These are phyloP conservation scores for Petrocephalus sullivani DNA, from an alignment of 2,797 vertebrate genomes.

Conservation along the genomic window DNA sequence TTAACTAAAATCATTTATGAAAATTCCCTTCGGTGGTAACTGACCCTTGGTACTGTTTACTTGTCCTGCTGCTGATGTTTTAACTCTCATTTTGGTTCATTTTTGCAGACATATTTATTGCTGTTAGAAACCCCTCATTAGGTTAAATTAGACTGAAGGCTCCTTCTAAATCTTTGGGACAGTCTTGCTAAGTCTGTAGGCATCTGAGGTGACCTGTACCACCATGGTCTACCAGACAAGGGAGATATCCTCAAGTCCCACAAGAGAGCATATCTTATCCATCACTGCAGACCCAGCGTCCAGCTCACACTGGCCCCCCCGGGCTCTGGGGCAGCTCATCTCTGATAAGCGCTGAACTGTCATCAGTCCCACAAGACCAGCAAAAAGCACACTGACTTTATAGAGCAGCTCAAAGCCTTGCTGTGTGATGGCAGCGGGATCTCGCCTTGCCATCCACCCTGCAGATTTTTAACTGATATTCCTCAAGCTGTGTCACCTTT, in stretches of 20 bases:
- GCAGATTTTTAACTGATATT: conserved; percentile 11
- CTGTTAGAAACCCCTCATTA: background rate
- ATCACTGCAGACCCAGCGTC: background rate
- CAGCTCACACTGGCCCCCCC: background rate
- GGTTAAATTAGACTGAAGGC: too few species aligned
- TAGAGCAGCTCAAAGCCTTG: conserved; percentile 18
- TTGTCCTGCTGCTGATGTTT: background rate
- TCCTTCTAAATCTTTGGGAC: background rate
- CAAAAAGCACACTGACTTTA: background rate
- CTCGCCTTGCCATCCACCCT: background rate
- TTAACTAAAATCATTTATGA: background rate
- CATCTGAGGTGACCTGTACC: background rate
- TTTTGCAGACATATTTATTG: background rate
- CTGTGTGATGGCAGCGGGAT: background rate
- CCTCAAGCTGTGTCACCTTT: conserved; percentile 16
- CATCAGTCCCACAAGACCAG: background rate
- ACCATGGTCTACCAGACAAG: background rate
- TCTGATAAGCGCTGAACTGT: background rate
- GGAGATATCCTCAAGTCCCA: background rate
- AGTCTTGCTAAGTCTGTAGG: background rate
- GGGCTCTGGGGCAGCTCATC: background rate
- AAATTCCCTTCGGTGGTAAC: background rate
- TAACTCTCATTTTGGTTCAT: background rate
- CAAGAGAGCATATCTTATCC: background rate
- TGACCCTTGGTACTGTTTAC: background rate